Conservation (phyloP, 2,113 vertebrate species). For the Cyanistes caeruleus region DNA sequence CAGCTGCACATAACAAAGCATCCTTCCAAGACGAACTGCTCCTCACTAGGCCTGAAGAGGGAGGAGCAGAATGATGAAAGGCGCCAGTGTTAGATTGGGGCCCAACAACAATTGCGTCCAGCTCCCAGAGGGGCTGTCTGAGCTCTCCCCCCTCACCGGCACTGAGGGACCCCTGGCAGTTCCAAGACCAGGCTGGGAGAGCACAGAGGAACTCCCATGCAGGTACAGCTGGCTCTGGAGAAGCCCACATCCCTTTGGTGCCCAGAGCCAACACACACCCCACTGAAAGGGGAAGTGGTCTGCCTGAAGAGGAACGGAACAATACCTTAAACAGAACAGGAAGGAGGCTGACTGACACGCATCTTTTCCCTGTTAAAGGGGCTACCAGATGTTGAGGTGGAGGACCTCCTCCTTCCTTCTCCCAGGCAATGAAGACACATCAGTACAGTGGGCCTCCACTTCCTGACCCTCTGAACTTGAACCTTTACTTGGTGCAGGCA, state of each 20-base stretch:
- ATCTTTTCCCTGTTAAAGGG: not conserved
- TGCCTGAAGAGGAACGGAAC: not conserved
- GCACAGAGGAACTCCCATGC: not conserved
- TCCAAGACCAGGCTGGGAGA: not conserved
- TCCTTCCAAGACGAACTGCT: not conserved
- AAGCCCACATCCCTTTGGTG: not conserved
- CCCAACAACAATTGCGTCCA: accelerated
- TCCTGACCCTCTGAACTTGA: not conserved
- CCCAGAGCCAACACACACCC: not conserved
- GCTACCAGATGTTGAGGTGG: not conserved
- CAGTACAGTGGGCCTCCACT: not conserved
- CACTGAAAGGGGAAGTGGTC: not conserved
- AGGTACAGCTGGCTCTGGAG: not conserved
- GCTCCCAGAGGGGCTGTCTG: not conserved
- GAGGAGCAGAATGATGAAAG: not conserved
- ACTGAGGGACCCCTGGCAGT: not conserved
- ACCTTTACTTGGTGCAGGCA: not conserved
- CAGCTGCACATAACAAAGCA: not conserved
- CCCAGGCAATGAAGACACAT: not conserved
- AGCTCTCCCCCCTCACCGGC: accelerated
- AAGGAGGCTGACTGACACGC: not conserved
- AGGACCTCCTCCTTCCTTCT: not conserved
- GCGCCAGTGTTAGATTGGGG: not conserved
- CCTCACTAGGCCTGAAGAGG: not conserved
- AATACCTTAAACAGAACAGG: not conserved